Evolutionary conservation across 2,797 vertebrate genomes (phyloP).

Genomic region (Halcyon smyrnensis): DNA sequence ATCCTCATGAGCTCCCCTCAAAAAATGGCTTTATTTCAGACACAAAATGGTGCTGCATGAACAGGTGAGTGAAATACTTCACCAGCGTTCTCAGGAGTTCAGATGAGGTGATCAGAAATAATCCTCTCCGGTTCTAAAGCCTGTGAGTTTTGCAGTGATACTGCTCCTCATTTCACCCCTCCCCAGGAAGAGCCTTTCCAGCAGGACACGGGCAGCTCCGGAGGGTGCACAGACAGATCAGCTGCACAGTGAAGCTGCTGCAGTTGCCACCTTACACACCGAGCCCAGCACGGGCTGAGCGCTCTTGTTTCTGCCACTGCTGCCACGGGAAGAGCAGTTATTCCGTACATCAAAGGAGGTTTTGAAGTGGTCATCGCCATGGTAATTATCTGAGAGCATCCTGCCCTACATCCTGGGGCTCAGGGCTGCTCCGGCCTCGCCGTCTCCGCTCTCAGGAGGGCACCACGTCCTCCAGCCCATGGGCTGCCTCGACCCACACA

Average conservation of each 20-base stretch:
- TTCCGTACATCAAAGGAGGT: background rate
- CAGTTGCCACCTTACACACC: background rate
- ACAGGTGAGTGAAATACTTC: background rate
- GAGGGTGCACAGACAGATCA: background rate
- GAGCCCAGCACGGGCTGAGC: background rate
- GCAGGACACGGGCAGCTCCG: background rate
- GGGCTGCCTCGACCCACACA: background rate
- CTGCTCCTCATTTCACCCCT: background rate
- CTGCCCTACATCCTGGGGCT: background rate
- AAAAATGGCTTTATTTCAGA: rapidly evolving
- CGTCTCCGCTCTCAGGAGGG: background rate
- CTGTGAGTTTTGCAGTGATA: background rate
- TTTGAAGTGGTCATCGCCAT: background rate
- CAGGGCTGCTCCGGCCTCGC: background rate
- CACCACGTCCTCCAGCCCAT: rapidly evolving
- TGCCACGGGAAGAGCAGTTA: background rate
- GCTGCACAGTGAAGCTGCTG: background rate
- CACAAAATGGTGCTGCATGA: rapidly evolving
- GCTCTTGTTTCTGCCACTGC: background rate
- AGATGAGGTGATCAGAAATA: background rate
- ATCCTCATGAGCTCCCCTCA: background rate
- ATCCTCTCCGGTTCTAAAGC: background rate
- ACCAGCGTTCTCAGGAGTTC: background rate
- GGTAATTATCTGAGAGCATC: background rate
- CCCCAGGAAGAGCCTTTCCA: background rate